Evolutionary conservation across 2,797 vertebrate genomes (phyloP).

Genomic region (Jordanella pulchra): DNA sequence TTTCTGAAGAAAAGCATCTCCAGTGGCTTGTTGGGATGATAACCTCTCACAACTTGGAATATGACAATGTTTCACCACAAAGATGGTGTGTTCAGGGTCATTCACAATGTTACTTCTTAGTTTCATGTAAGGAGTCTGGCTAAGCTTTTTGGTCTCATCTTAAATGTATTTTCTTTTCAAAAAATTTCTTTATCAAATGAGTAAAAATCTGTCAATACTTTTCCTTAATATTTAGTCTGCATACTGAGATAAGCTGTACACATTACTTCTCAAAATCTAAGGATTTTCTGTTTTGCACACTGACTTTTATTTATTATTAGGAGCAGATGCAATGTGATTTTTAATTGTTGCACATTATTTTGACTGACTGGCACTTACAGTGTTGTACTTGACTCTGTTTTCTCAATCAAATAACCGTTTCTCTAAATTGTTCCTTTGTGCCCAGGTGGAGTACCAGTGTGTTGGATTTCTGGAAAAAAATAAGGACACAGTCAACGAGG

Average conservation of each 20-base stretch:
- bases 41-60: too few species aligned
- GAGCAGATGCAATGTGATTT: not conserved
- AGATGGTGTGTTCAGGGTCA: not conserved
- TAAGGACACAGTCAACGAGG: conserved; percentile 96
- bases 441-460: conserved; percentile 96
- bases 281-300: not conserved
- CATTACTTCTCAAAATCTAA: conserved; percentile 35
- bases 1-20: not conserved
- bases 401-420: conserved; percentile 14
- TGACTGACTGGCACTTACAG: not conserved
- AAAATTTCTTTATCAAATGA: too few species aligned
- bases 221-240: not conserved
- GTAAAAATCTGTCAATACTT: too few species aligned
- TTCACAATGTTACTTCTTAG: not conserved
- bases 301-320: not conserved
- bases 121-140: too few species aligned
- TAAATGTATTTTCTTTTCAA: too few species aligned
- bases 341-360: not conserved
- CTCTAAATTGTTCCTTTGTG: conserved; percentile 37
- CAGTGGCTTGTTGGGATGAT: too few species aligned
- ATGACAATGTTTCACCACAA: not conserved
- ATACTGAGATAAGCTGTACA: not conserved
- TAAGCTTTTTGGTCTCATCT: not conserved
- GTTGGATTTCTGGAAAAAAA: conserved; percentile 98
- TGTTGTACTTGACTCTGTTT: conserved; percentile 9